phyloP scores from a whole-genome alignment of 2,888 invertebrate species.

The Alloscopus bannaensis region DNA sequence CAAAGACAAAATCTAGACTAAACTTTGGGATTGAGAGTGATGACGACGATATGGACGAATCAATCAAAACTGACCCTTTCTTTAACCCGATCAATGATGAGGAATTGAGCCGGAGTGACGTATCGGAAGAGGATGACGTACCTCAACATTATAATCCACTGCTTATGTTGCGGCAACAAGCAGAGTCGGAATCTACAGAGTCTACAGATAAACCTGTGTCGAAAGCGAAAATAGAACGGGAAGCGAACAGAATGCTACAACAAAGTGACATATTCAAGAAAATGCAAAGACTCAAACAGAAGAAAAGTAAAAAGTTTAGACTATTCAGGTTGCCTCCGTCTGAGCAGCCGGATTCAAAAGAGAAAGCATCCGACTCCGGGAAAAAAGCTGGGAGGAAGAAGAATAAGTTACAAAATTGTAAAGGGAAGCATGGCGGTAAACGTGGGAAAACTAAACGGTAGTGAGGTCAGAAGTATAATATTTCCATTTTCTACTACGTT shows the following conservation, averaged over 20 bases:
- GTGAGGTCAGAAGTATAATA: background rate
- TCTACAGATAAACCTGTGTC: slow-evolving; percentile 27
- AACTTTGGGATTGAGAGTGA: background rate
- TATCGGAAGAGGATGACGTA: slow-evolving; percentile 34
- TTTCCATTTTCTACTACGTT: no score
- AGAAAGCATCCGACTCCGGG: background rate
- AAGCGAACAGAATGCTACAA: slow-evolving; percentile 69
- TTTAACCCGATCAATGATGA: slow-evolving; percentile 57
- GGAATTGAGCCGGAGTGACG: slow-evolving; percentile 38
- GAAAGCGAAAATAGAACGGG: slow-evolving; percentile 55
- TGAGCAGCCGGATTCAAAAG: slow-evolving; percentile 14
- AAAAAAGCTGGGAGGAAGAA: slow-evolving; percentile 7
- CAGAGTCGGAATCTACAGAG: background rate
- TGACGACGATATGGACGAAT: slow-evolving; percentile 18
- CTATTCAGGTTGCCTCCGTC: slow-evolving; percentile 47
- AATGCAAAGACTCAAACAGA: slow-evolving; percentile 67
- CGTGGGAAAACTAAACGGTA: slow-evolving; percentile 5
- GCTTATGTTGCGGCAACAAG: slow-evolving; percentile 47
- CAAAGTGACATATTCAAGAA: slow-evolving; percentile 69
- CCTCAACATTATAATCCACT: slow-evolving; percentile 37
- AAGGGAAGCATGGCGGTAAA: slow-evolving; percentile 23
- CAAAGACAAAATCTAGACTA: background rate
- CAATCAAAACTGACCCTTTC: slow-evolving; percentile 41
- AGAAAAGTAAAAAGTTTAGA: slow-evolving; percentile 66
- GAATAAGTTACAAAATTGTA: background rate